These are phyloP conservation scores for Stenoptilia bipunctidactyla DNA, from an alignment of 2,888 invertebrate genomes.

Conservation along the genomic window DNA sequence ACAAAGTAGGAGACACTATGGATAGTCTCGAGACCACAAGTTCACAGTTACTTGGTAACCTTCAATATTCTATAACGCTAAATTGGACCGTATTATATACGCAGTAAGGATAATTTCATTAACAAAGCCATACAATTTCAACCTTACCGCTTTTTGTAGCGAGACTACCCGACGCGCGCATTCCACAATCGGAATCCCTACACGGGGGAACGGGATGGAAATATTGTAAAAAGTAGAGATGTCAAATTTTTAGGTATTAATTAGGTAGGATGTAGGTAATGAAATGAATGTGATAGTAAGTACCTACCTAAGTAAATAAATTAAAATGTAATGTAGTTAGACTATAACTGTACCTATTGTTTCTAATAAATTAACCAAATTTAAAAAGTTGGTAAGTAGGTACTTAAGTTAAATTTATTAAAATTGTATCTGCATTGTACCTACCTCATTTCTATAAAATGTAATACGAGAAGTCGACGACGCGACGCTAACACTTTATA, in stretches of 20 bases:
- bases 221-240: conserved; percentile 55
- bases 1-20: conserved; percentile 62
- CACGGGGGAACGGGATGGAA: conserved; percentile 51
- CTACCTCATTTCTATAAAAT: too few species aligned
- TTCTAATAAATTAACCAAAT: too few species aligned
- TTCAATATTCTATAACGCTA: conserved; percentile 24
- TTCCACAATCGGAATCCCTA: conserved; percentile 60
- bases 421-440: too few species aligned
- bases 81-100: conserved; percentile 5
- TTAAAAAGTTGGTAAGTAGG: too few species aligned
- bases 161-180: conserved; percentile 70
- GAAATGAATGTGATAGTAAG: conserved; percentile 55
- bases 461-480: too few species aligned
- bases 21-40: conserved; percentile 49
- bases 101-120: conserved; percentile 12
- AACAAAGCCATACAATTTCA: conserved; percentile 21
- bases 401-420: too few species aligned
- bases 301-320: too few species aligned
- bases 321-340: too few species aligned
- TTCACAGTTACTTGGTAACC: conserved; percentile 24
- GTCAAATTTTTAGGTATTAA: conserved; percentile 69
- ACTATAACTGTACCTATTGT: too few species aligned
- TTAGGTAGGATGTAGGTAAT: conserved; percentile 27
- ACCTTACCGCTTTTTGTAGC: conserved; percentile 33
- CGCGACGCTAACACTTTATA: too few species aligned